Percentiles rank a stretch among this genome's conserved stretches.
phyloP scores from a whole-genome alignment of 2,113 vertebrate genomes.

The Urocolius indicus region DNA sequence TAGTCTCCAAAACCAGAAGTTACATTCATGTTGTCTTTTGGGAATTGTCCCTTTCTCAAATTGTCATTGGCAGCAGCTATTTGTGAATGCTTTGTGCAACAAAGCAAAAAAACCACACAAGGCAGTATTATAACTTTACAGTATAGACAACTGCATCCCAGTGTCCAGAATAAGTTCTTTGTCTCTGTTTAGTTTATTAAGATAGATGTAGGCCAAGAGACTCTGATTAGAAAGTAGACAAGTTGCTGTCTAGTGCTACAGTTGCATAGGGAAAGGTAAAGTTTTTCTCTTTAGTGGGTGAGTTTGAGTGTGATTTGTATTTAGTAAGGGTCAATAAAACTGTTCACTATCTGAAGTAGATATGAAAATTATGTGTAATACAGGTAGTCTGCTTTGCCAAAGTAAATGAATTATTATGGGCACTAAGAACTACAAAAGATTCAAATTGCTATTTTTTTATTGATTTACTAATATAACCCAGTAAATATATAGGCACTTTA shows the following conservation, averaged over 20 bases:
- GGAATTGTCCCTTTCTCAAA: not conserved
- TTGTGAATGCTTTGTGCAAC: not conserved
- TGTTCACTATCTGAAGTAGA: not conserved
- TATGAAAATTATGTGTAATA: not conserved
- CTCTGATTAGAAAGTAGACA: not conserved
- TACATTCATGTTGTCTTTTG: not conserved
- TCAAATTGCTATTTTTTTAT: not conserved
- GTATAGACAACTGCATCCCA: not conserved
- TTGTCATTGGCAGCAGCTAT: fast-evolving
- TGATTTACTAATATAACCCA: not conserved
- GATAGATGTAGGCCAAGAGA: not conserved
- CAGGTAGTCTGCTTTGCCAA: not conserved
- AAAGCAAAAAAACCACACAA: not conserved
- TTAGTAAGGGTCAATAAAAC: not conserved
- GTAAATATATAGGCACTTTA: not conserved
- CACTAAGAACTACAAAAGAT: not conserved
- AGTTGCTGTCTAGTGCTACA: not conserved
- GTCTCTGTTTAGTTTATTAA: not conserved
- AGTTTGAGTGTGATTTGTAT: not conserved
- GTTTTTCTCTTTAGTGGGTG: not conserved
- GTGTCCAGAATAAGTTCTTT: not conserved
- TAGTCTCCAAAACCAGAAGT: not conserved
- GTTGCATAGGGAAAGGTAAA: not conserved
- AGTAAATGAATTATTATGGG: not conserved
- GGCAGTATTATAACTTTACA: not conserved